These are phyloP conservation scores for Monarcha castaneiventris DNA, from an alignment of 2,113 vertebrate genomes.

Conservation along the genomic window DNA sequence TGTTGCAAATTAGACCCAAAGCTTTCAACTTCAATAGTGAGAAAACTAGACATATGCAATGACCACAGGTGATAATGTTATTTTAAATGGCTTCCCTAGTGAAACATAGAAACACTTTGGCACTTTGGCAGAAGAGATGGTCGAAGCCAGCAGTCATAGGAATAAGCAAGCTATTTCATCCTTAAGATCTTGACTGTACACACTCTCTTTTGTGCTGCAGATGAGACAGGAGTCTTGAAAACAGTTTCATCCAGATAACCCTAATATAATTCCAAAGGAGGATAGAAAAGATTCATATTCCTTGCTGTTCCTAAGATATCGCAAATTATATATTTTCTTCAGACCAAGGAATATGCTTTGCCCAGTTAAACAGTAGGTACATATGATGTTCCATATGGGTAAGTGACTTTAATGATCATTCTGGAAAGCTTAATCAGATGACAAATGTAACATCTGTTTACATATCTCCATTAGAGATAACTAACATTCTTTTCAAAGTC, in stretches of 20 bases:
- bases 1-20: not conserved
- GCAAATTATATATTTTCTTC: not conserved
- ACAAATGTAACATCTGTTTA: slow-evolving; percentile 60
- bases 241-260: not conserved
- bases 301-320: not conserved
- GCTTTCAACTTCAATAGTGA: not conserved
- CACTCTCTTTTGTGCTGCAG: not conserved
- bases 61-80: not conserved
- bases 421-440: slow-evolving; percentile 52
- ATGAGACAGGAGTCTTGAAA: not conserved
- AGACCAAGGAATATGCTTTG: not conserved
- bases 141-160: not conserved
- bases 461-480: slow-evolving; percentile 11
- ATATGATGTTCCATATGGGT: slow-evolving; percentile 52
- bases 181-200: not conserved
- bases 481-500: slow-evolving; percentile 50
- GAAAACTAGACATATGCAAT: not conserved
- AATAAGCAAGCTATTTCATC: not conserved
- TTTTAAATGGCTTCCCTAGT: not conserved
- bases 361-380: slow-evolving; percentile 31
- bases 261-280: not conserved
- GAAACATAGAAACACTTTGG: not conserved
- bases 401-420: slow-evolving; percentile 44
- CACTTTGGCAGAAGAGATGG: not conserved
- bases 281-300: not conserved